Base-by-base conservation (phyloP, 2,888 invertebrate species). In the Drosophila seclusa region DNA sequence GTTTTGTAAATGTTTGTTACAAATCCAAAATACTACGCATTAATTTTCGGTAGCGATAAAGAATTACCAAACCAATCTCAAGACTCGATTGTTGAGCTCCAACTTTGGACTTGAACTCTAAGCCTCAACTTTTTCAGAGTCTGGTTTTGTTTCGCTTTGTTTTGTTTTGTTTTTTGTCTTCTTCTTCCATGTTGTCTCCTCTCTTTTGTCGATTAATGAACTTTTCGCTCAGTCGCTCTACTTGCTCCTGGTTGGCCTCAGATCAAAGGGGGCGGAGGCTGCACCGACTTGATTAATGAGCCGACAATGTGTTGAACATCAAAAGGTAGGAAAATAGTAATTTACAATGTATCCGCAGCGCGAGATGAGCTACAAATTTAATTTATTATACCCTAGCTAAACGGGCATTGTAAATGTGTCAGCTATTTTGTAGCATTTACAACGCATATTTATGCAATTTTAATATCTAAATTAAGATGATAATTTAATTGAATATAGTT, bases 41-140 rank as follows among this genome's bases (percentile, higher is more conserved):
- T 92, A 92, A 92, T 92, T 91, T 92, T 92, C 92, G 79, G 92
- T 91, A 92, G 92, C 92, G 88, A 82, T 84, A 83, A 84, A 79
- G 85, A 90, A 89, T 90, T 87, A 91, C 78, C 78, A 79, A 79
- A 61, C 55, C 67, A 78, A 78, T 77, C 73, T 53, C 57, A 52
- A 60, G 61, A 66, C 58, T 49, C 65, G 64, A 55, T 58, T 38
- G 50, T 50, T 57, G 45, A 68, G 69, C 69, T 45, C 42, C 36
- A 31, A 18, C 24, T 24, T 54, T 45, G 58, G 62, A 66, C 73
- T 76, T 76, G 82, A 82, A 74, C 73, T 55, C 49, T 54, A 55
- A 58, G 60, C 24, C 42, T 1, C 24, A n/a, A 7, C 50, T 50
- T 6, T 50, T 42, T 57, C 16, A 10, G 53, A 45, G 24, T 45